These are phyloP conservation scores for Helogale parvula DNA, from an alignment of 2,113 vertebrate genomes.

Conservation along the genomic window DNA sequence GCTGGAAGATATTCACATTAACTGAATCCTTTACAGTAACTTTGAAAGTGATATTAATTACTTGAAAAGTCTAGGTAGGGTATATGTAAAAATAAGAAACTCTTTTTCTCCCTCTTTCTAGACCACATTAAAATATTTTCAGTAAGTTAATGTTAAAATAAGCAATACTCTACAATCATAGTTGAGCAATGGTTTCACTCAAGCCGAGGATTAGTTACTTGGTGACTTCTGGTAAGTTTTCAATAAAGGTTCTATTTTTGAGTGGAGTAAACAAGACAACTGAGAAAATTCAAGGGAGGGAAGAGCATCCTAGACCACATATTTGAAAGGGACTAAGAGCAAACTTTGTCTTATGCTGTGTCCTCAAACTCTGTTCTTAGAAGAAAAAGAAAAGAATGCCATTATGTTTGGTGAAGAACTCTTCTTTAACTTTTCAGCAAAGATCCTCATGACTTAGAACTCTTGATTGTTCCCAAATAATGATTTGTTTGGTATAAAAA, in stretches of 20 bases:
- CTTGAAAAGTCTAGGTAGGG: not conserved
- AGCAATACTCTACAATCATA: not conserved
- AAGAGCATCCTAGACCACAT: not conserved
- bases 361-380: not conserved
- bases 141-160: not conserved
- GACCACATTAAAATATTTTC: not conserved
- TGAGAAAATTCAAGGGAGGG: not conserved
- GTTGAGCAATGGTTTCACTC: not conserved
- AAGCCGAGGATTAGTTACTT: not conserved
- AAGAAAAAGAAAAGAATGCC: not conserved
- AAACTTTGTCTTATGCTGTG: not conserved
- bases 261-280: not conserved
- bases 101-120: not conserved
- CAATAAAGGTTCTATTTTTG: not conserved
- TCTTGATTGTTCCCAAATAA: constrained; percentile 71
- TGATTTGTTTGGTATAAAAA: constrained; percentile 76
- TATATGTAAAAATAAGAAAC: not conserved
- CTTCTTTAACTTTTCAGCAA: constrained; percentile 38
- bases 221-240: not conserved
- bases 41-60: not conserved
- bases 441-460: constrained; percentile 66
- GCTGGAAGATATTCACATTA: not conserved
- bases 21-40: not conserved
- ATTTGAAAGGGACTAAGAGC: not conserved
- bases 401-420: not conserved